phyloP scores from a whole-genome alignment of 2,113 vertebrate genomes.

The Mobula birostris region DNA sequence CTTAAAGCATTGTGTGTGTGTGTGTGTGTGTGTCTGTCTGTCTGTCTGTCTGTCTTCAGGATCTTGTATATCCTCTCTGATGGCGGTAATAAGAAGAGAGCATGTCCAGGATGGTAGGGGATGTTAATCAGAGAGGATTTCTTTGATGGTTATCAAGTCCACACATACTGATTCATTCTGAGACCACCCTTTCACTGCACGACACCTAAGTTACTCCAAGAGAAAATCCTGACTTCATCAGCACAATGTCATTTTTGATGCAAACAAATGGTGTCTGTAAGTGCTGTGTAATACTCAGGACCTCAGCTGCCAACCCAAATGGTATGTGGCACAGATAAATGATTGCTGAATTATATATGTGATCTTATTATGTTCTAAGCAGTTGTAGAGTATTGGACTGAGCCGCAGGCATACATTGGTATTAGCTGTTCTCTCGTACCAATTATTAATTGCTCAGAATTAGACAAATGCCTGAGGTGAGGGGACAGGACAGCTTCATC shows the following conservation, averaged over 20 bases:
- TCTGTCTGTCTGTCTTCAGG: too few species aligned
- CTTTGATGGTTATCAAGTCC: not conserved
- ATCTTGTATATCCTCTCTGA: too few species aligned
- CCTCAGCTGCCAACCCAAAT: conserved; percentile 29
- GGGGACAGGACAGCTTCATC: conserved; percentile 22
- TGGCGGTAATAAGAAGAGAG: too few species aligned
- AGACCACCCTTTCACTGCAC: not conserved
- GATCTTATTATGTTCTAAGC: conserved; percentile 29
- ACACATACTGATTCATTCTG: not conserved
- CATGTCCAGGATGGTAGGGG: too few species aligned
- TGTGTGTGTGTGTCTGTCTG: too few species aligned
- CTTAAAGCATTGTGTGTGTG: too few species aligned
- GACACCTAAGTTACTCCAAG: not conserved
- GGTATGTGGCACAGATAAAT: conserved; percentile 27
- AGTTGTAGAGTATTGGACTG: conserved; percentile 27
- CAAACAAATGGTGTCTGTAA: not conserved
- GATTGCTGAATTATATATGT: conserved; percentile 34
- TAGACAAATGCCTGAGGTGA: conserved; percentile 31
- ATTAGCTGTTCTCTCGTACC: conserved; percentile 33
- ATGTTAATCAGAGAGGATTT: not conserved
- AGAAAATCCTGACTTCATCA: not conserved
- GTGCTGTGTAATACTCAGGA: not conserved
- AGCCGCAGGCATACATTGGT: conserved; percentile 20
- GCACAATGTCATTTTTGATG: not conserved
- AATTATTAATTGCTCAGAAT: conserved; percentile 29